Percentiles rank a stretch among this genome's conserved stretches.
phyloP scores from a whole-genome alignment of 2,888 invertebrate species.

The Sipunculus nudus region DNA sequence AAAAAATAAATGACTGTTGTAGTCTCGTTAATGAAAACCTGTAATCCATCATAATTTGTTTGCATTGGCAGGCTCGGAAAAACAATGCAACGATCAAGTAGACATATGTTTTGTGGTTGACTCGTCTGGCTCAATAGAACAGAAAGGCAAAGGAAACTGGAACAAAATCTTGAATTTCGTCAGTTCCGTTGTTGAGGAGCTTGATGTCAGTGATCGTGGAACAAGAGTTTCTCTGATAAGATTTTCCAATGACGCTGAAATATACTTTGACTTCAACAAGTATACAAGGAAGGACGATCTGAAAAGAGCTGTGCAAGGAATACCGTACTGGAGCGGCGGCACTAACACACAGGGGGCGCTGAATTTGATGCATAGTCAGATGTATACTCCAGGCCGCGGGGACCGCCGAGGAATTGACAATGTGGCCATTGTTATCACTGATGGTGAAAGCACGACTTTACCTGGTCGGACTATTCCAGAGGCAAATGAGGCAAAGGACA shows the following conservation, averaged over 20 bases:
- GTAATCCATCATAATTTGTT: too few species aligned
- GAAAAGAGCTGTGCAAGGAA: conserved; percentile 38
- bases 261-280: conserved; percentile 40
- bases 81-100: too few species aligned
- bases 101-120: conserved; percentile 18
- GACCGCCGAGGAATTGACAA: conserved; percentile 33
- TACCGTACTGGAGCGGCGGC: conserved; percentile 36
- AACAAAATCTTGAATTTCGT: conserved; percentile 40
- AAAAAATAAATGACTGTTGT: too few species aligned
- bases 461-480: background rate
- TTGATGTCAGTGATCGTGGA: conserved; percentile 34
- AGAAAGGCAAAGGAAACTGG: conserved; percentile 41
- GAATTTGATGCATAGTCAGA: conserved; percentile 31
- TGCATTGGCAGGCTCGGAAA: too few species aligned
- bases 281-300: conserved; percentile 30
- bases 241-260: conserved; percentile 32
- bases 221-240: conserved; percentile 41
- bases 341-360: conserved; percentile 44
- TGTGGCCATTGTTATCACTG: conserved; percentile 48
- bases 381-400: conserved; percentile 32
- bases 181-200: conserved; percentile 34
- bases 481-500: too few species aligned
- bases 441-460: too few species aligned
- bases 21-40: too few species aligned
- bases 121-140: conserved; percentile 5